Percentiles rank a stretch among this genome's conserved stretches.
These are phyloP conservation scores for Condylostylus longicornis DNA, from an alignment of 1,140 invertebrate species.

Conservation along the genomic window DNA sequence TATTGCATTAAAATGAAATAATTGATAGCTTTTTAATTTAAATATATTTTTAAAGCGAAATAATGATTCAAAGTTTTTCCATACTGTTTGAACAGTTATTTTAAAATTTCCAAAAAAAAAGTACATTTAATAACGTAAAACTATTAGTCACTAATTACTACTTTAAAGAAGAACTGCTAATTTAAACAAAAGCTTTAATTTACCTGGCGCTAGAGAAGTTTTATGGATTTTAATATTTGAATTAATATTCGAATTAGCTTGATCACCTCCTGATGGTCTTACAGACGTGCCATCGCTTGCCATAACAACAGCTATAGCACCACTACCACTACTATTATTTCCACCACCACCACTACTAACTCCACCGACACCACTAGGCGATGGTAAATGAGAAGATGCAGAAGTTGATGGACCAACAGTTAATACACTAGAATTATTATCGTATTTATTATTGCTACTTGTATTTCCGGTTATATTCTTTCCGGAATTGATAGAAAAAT, in stretches of 20 bases:
- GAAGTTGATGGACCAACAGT: neutral
- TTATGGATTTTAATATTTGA: slow-evolving; percentile 1
- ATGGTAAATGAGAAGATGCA: slow-evolving; percentile 1
- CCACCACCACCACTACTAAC: neutral
- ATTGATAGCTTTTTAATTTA: too few relatives aligned
- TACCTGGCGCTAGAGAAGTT: slow-evolving; percentile 9
- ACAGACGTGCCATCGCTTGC: slow-evolving; percentile 3
- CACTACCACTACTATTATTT: too few relatives aligned
- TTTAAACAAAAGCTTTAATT: too few relatives aligned
- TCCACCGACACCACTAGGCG: neutral
- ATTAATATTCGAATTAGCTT: slow-evolving; percentile 4
- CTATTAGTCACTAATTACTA: too few relatives aligned
- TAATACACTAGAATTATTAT: too few relatives aligned
- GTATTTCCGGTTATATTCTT: neutral
- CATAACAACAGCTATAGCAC: neutral
- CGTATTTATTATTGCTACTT: neutral
- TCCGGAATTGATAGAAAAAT: neutral
- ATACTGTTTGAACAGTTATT: too few relatives aligned
- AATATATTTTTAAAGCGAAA: too few relatives aligned
- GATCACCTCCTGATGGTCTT: slow-evolving; percentile 2
- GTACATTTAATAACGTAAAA: too few relatives aligned
- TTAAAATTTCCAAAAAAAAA: too few relatives aligned
- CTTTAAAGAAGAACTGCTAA: neutral
- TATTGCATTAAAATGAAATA: too few relatives aligned
- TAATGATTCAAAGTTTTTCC: too few relatives aligned